Evolutionary conservation across 2,113 vertebrate genomes (phyloP), one percentile per base, ranked within the genome.

Genomic region (Maccullochella peelii): DNA sequence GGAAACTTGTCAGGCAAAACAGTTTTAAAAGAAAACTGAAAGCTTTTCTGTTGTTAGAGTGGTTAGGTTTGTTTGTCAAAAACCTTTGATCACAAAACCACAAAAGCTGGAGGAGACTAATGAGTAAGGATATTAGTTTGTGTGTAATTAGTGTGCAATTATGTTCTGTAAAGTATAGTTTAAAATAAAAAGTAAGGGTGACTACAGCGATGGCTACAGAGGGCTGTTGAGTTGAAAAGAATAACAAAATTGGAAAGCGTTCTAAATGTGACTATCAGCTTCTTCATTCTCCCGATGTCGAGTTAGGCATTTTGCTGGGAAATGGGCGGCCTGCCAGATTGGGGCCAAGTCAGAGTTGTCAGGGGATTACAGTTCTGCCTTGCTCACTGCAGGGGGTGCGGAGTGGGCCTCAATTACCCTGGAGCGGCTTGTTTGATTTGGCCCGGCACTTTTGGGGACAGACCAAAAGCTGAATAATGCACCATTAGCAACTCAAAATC

Each of bases 401-500:
- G 93, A 95, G 88, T 86, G 93, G 93, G 94, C 94, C 93, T 94
- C 94, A 94, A 95, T 94, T 95, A 94, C 93, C 93, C 94, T 87
- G 90, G 88, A 95, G 94, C 94, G 94, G 94, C 80, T 86, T 93
- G 93, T 95, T 95, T 95, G 94, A 95, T 95, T 94, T 94, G 93
- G 93, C 93, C 92, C 78, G 68, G 91, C 92, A 93, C 93, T 91
- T 95, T 95, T 94, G 89, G 89, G 94, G 92, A 94, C 93, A 90
- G 93, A 93, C 93, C 93, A 94, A 94, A 94, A 94, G 93, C 93
- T 94, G 94, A 95, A 95, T 94, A 94, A 95, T 91, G 92, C 91
- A 90, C 93, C 94, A 95, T 95, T 95, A 95, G 93, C 93, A 94
- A 94, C 94, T 94, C 91, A 90, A 95, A 94, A 93, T 94, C 94